These are phyloP conservation scores for Parazoanthus darwini DNA, from an alignment of 92 coral and sea anemone species.

Conservation along the genomic window DNA sequence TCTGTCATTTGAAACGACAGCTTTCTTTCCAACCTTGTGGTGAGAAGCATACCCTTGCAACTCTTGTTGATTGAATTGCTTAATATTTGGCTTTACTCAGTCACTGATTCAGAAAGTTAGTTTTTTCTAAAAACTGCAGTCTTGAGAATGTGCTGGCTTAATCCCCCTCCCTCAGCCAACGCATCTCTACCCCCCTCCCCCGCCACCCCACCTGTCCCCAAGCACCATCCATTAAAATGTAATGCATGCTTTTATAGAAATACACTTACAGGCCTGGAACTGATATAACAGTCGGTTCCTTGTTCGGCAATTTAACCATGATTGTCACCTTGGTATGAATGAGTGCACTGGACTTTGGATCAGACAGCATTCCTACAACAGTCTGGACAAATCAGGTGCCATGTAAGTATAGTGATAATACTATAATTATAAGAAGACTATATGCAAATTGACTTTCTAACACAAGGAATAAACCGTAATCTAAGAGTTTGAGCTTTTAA, in stretches of 20 bases:
- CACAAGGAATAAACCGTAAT: background rate
- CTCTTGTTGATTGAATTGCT: too few species aligned
- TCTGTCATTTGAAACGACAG: too few species aligned
- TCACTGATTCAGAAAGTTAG: too few species aligned
- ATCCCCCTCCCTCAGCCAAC: too few species aligned
- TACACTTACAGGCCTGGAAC: conserved; percentile 88
- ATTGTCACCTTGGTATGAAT: conserved; percentile 72
- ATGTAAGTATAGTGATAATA: background rate
- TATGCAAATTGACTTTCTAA: background rate
- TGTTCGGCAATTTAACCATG: conserved; percentile 78
- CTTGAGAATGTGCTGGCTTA: background rate
- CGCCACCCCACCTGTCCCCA: too few species aligned
- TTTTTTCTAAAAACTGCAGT: background rate
- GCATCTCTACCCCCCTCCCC: too few species aligned
- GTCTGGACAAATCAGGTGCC: conserved; percentile 16
- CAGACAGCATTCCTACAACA: conserved; percentile 60
- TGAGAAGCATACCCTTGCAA: too few species aligned
- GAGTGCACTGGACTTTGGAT: conserved; percentile 57
- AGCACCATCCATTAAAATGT: background rate
- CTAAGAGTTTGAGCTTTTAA: background rate
- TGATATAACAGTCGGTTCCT: conserved; percentile 80
- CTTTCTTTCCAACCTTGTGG: too few species aligned
- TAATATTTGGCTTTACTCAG: too few species aligned
- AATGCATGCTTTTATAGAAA: background rate
- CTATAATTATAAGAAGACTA: too few species aligned